Evolutionary conservation across 1,140 invertebrate species (phyloP).

Genomic region (Onthophagus taurus): DNA sequence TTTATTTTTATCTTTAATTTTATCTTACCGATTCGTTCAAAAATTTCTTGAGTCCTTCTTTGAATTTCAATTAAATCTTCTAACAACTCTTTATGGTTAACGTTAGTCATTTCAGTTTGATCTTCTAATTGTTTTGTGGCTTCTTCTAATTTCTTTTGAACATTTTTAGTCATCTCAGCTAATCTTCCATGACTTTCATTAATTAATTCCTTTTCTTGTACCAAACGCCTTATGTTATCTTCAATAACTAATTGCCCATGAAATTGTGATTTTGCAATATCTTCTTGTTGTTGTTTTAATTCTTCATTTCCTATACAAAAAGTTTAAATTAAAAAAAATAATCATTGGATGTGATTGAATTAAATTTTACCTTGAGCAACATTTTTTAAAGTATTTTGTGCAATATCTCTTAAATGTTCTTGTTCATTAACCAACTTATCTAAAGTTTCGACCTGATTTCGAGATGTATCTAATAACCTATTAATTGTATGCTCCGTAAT

Average conservation of each 20-base stretch:
- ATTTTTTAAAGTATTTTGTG: conserved; percentile 42
- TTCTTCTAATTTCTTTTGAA: conserved; percentile 47
- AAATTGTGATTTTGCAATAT: conserved; percentile 43
- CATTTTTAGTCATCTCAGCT: conserved; percentile 44
- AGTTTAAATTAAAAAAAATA: background rate
- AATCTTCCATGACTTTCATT: conserved; percentile 47
- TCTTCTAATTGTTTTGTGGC: conserved; percentile 41
- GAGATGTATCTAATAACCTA: conserved; percentile 48
- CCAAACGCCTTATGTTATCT: conserved; percentile 46
- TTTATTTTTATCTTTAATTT: background rate
- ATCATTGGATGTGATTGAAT: background rate
- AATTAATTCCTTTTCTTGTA: conserved; percentile 52
- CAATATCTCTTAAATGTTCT: conserved; percentile 43
- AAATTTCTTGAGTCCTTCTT: conserved; percentile 43
- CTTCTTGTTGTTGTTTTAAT: conserved; percentile 45
- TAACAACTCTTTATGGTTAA: conserved; percentile 47
- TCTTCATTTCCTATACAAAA: conserved; percentile 39
- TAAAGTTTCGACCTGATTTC: conserved; percentile 33
- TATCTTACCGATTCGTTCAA: conserved; percentile 44
- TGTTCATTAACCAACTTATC: conserved; percentile 43
- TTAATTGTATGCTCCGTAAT: conserved; percentile 59
- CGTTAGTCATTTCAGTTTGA: conserved; percentile 40
- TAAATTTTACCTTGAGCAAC: conserved; percentile 40
- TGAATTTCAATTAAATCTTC: conserved; percentile 48
- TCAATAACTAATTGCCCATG: conserved; percentile 43